Percentiles rank a stretch among this genome's conserved stretches.
These are phyloP conservation scores for Petrophora chlorosata DNA, from an alignment of 2,888 invertebrate genomes.

Conservation along the genomic window DNA sequence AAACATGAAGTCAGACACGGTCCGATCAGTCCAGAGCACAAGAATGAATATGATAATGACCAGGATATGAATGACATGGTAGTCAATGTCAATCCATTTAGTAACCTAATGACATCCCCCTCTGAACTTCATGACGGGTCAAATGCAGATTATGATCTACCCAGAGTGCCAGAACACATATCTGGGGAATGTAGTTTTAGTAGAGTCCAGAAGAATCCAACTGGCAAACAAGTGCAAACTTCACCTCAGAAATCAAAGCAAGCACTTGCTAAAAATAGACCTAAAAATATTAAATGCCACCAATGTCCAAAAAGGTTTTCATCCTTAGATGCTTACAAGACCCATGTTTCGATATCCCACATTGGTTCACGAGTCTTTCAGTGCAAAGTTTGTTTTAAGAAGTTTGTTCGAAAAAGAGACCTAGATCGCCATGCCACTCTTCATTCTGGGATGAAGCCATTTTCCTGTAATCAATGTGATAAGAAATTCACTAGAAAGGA, in stretches of 20 bases:
- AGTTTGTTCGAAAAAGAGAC: slow-evolving; percentile 88
- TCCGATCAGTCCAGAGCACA: slow-evolving; percentile 58
- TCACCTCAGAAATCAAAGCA: slow-evolving; percentile 66
- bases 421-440: slow-evolving; percentile 87
- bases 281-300: slow-evolving; percentile 80
- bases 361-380: slow-evolving; percentile 83
- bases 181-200: slow-evolving; percentile 76
- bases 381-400: slow-evolving; percentile 87
- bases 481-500: slow-evolving; percentile 88
- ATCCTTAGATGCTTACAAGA: slow-evolving; percentile 78
- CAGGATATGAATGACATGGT: slow-evolving; percentile 82
- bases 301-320: slow-evolving; percentile 79
- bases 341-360: slow-evolving; percentile 80
- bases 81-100: slow-evolving; percentile 85
- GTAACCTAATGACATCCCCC: slow-evolving; percentile 75
- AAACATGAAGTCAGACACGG: slow-evolving; percentile 87
- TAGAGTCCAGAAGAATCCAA: slow-evolving; percentile 64
- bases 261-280: slow-evolving; percentile 66
- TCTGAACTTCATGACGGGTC: slow-evolving; percentile 55
- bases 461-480: slow-evolving; percentile 87
- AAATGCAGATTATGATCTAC: slow-evolving; percentile 70
- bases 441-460: slow-evolving; percentile 87
- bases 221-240: slow-evolving; percentile 54
- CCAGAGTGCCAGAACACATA: slow-evolving; percentile 80
- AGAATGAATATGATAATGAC: slow-evolving; percentile 58